Conservation (phyloP, 2,888 invertebrate species). For the Stenoptilia bipunctidactyla region DNA sequence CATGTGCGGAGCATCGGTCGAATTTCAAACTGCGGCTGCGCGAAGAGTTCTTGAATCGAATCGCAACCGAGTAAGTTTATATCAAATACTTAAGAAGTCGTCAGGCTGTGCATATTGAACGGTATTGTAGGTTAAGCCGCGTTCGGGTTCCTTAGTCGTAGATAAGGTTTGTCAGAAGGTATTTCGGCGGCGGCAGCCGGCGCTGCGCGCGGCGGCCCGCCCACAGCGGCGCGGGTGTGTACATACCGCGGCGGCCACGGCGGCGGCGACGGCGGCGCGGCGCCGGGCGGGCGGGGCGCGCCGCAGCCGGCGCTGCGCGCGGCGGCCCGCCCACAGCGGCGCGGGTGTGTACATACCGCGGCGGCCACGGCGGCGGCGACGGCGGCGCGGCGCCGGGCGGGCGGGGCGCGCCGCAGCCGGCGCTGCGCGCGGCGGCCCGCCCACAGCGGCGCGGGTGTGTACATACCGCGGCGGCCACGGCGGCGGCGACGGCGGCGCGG, state of each 20-base stretch:
- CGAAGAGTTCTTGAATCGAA: too few species aligned
- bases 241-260: slow-evolving; percentile 87
- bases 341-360: slow-evolving; percentile 73
- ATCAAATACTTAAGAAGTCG: too few species aligned
- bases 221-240: not conserved
- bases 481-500: slow-evolving; percentile 85
- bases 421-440: slow-evolving; percentile 91
- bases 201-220: not conserved
- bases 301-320: not conserved
- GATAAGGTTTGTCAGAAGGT: too few species aligned
- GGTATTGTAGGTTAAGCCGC: too few species aligned
- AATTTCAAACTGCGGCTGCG: too few species aligned
- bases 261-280: slow-evolving; percentile 84
- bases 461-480: slow-evolving; percentile 97
- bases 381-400: slow-evolving; percentile 83
- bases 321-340: not conserved
- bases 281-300: slow-evolving; percentile 80
- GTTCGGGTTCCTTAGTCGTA: too few species aligned
- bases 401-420: slow-evolving; percentile 78
- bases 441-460: slow-evolving; percentile 93
- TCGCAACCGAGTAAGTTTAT: too few species aligned
- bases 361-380: slow-evolving; percentile 88
- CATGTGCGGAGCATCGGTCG: too few species aligned
- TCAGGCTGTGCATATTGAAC: too few species aligned
- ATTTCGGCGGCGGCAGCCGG: not conserved